Percentiles rank a stretch among this genome's conserved stretches.
phyloP scores from a whole-genome alignment of 2,797 vertebrate genomes.

The Coracias cyanogaster region DNA sequence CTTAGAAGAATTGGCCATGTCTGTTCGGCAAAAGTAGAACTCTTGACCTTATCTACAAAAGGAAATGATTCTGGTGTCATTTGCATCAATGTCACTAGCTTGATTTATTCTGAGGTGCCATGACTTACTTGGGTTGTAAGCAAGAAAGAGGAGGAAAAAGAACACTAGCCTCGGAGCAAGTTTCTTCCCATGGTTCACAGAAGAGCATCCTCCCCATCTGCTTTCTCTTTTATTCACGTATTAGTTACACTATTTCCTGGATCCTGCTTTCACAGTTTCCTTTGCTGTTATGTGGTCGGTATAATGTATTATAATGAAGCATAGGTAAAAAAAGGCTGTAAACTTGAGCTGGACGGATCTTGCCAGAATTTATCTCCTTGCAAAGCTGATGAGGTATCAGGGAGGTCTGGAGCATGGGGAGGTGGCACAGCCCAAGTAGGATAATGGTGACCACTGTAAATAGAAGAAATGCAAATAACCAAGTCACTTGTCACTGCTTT shows the following conservation, averaged over 20 bases:
- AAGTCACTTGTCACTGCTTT: not conserved
- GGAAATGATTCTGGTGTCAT: not conserved
- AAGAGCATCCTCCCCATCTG: conserved; percentile 46
- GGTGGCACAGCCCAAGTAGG: not conserved
- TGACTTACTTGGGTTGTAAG: not conserved
- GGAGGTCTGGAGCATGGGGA: conserved; percentile 19
- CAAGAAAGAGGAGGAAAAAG: not conserved
- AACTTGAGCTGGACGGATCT: conserved; percentile 12
- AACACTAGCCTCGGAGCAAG: conserved; percentile 23
- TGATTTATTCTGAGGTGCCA: not conserved
- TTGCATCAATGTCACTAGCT: not conserved
- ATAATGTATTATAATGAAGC: conserved; percentile 38
- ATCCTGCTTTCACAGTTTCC: conserved; percentile 44
- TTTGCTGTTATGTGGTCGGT: conserved; percentile 15
- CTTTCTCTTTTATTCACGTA: conserved; percentile 22
- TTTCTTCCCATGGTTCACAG: conserved; percentile 58
- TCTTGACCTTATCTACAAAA: not conserved
- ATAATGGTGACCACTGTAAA: not conserved
- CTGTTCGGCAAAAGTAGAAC: not conserved
- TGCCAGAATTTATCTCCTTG: conserved; percentile 47
- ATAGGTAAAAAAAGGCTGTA: not conserved
- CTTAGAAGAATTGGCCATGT: not conserved
- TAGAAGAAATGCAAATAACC: not conserved
- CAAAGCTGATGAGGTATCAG: not conserved
- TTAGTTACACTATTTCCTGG: conserved; percentile 50